Base-by-base conservation (phyloP, 1,140 invertebrate species). In the Drosophila equinoxialis region DNA sequence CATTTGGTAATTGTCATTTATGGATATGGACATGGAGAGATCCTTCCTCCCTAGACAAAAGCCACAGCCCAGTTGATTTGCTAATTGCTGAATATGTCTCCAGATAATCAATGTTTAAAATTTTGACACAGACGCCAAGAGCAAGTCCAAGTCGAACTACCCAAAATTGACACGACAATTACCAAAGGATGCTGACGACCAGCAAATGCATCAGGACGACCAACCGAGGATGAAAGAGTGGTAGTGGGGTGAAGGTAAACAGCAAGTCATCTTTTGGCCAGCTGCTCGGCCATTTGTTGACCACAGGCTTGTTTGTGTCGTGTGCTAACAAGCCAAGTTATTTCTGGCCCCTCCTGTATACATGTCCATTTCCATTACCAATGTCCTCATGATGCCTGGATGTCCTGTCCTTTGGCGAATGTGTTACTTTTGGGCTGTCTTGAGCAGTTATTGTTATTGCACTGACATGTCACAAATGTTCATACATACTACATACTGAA, bases 21-120 rank as follows among this genome's bases (percentile, higher is more conserved):
- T 73, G 70, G 64, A 65, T 55, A 66, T 51, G 39, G 39, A 45
- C 17, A 35, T 41, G 35, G 11, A 66, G 62, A 13, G 37, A 13
- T 13, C 37, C 30, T 30, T 30, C 30, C 30, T 30, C 30, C 20
- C 23, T 10, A 51, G 54, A 54, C 61, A 63, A 63, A 45, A 75
- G 74, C 81, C 79, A 71, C 83, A 90, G 65, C 67, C 74, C 77
- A 91, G 90, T 91, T 91, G 90, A 91, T 91, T 91, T 91, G 90
- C 90, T 91, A 91, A 91, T 91, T 91, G 90, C 90, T 90, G 83
- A 87, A 91, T 89, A 91, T 90, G 90, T 91, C 90, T 91, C 85
- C 90, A 91, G 90, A 91, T 91, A 91, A 91, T 91, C 90, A 90
- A 87, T 91, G 82, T 90, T 90, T 87, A 79, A 91, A 83, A 87